Percentiles rank a stretch among this genome's conserved stretches.
These are phyloP conservation scores for Centroberyx gerrardi DNA, from an alignment of 2,797 vertebrate genomes.

Conservation along the genomic window DNA sequence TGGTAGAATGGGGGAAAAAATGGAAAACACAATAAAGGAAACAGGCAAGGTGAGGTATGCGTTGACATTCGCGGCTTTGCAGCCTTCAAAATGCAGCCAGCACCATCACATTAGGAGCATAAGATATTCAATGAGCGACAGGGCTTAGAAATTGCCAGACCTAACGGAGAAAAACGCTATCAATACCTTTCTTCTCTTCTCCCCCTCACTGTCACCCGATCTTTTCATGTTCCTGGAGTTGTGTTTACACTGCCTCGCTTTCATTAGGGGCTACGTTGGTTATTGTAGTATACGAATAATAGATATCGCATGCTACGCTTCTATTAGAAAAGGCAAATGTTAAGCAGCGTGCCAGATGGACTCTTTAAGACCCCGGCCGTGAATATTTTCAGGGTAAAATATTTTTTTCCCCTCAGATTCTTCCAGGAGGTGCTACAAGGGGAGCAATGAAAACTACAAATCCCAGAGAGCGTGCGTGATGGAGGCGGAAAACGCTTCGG, in stretches of 20 bases:
- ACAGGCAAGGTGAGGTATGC: slow-evolving; percentile 80
- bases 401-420: accelerated
- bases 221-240: slow-evolving; percentile 90
- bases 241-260: slow-evolving; percentile 86
- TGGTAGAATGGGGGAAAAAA: slow-evolving; percentile 60
- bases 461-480: slow-evolving; percentile 74
- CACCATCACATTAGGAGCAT: slow-evolving; percentile 73
- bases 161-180: slow-evolving; percentile 86
- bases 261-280: slow-evolving; percentile 68
- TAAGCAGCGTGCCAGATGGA: accelerated
- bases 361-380: accelerated
- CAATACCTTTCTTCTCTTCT: slow-evolving; percentile 91
- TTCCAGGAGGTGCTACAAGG: background rate
- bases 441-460: slow-evolving; percentile 71
- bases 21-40: slow-evolving; percentile 81
- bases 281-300: slow-evolving; percentile 77
- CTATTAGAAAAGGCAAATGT: accelerated
- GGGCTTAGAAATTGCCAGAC: slow-evolving; percentile 77
- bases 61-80: slow-evolving; percentile 68
- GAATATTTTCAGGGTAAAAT: accelerated
- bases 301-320: background rate
- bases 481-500: slow-evolving; percentile 71
- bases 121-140: slow-evolving; percentile 77
- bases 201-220: slow-evolving; percentile 90
- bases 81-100: slow-evolving; percentile 74